Evolutionary conservation across 2,888 invertebrate genomes (phyloP).

Genomic region (Drosophila lacicola): DNA sequence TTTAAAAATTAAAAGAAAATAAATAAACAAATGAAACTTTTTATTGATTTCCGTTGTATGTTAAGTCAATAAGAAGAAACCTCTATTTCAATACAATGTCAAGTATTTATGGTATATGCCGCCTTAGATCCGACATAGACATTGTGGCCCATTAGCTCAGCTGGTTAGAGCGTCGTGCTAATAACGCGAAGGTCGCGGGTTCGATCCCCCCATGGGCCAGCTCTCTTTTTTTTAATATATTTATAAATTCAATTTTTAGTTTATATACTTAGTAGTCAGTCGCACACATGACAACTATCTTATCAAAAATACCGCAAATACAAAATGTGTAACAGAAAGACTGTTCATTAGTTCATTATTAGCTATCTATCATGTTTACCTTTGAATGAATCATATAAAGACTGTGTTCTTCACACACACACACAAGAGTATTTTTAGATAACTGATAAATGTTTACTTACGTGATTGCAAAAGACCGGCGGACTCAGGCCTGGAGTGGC

Average conservation of each 20-base stretch:
- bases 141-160: conserved; percentile 75
- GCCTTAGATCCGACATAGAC: rapidly evolving
- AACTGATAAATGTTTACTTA: conserved; percentile 56
- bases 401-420: neutral
- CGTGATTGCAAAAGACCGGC: conserved; percentile 66
- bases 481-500: conserved; percentile 59
- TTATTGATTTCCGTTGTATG: conserved; percentile 27
- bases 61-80: conserved; percentile 14
- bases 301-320: neutral
- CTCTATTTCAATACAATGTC: no score
- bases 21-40: neutral
- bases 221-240: conserved; percentile 10
- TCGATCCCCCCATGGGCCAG: conserved; percentile 77
- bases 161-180: conserved; percentile 80
- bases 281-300: neutral
- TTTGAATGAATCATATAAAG: conserved; percentile 23
- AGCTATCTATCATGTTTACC: conserved; percentile 3
- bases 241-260: neutral
- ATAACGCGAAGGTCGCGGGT: conserved; percentile 77
- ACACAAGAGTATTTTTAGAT: neutral
- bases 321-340: neutral
- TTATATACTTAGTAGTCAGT: no score
- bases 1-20: neutral
- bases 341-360: neutral
- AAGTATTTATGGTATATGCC: neutral